Base-by-base conservation (phyloP, 2,113 vertebrate genomes). In the Crypturellus undulatus region DNA sequence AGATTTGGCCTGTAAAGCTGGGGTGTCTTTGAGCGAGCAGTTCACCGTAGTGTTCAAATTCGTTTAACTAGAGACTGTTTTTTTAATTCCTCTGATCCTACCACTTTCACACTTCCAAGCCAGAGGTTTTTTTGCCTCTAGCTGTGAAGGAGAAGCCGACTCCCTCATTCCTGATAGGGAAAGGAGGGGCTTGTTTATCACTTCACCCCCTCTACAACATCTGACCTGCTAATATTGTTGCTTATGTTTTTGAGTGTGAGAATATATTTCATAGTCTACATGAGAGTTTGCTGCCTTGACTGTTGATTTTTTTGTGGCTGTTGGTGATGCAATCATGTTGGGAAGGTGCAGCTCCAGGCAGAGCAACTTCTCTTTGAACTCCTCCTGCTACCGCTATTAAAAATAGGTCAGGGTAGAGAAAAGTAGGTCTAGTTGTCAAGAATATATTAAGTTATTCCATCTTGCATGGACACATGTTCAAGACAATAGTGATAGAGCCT, bases 301-400 rank as follows among this genome's bases (percentile, higher is more conserved):
- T 91, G 68, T 84, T 63, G 81, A 83, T 87, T 81, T 96, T 69
- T 69, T 93, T 95, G 95, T 91, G 92, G 89, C 91, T 92, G 89
- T 40, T 88, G 63, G 87, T 92, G 95, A 95, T 92, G 89, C 87
- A 94, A 89, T 83, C 22, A 0, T 82, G 73, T 81, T 94, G 94
- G 90, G 94, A 96, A 97, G 88, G 88, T 89, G 85, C 90, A 90
- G 90, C 93, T 96, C 86, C 79, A 89, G 94, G 93, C 93, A 93
- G n/a, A 93, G 85, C 20, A 93, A 60, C 69, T 88, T 91, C 81
- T 71, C 94, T 97, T 96, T 95, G 93, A 96, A 94, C 92, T 95
- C 9, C 30, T 94, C n/a, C 54, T 82, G 87, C 42, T 90, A 69
- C 26, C 89, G 77, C 86, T 92, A 93, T 94, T 91, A 96, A 96